Evolutionary conservation across 2,797 vertebrate genomes (phyloP).

Genomic region (Salmo trutta): DNA sequence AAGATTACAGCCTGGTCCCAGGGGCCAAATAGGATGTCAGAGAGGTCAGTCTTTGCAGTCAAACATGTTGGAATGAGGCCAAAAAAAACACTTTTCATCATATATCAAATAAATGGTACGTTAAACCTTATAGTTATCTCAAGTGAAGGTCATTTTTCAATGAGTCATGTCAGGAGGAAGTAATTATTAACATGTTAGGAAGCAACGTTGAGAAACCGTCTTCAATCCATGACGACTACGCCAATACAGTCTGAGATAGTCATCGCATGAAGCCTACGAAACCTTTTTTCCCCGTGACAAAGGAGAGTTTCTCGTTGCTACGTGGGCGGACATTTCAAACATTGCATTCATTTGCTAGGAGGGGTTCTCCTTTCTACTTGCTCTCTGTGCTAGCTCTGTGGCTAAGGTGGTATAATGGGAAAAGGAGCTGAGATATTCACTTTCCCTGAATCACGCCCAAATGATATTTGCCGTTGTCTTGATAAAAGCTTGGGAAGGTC

Average conservation of each 20-base stretch:
- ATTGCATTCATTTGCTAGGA: slow-evolving; percentile 32
- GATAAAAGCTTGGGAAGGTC: too few relatives aligned
- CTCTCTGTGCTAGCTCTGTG: not conserved
- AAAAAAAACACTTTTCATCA: too few relatives aligned
- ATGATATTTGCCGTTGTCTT: not conserved
- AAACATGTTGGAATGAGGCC: too few relatives aligned
- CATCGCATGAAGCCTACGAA: too few relatives aligned
- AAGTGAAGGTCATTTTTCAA: not conserved
- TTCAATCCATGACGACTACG: not conserved
- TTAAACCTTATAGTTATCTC: not conserved
- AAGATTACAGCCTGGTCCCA: not conserved
- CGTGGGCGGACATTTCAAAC: too few relatives aligned
- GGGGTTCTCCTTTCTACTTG: slow-evolving; percentile 15
- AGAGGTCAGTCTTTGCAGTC: too few relatives aligned
- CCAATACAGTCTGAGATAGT: too few relatives aligned
- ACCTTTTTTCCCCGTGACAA: too few relatives aligned
- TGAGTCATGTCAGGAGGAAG: not conserved
- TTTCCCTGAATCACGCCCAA: not conserved
- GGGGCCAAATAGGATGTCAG: not conserved
- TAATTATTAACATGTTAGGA: not conserved
- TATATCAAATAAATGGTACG: not conserved
- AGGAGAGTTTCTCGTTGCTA: too few relatives aligned
- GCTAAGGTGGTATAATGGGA: not conserved
- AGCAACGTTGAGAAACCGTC: not conserved
- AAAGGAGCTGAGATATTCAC: not conserved